Percentiles rank a stretch among this genome's conserved stretches.
These are phyloP conservation scores for Leptodactylus fuscus DNA, from an alignment of 2,113 vertebrate genomes.

Conservation along the genomic window DNA sequence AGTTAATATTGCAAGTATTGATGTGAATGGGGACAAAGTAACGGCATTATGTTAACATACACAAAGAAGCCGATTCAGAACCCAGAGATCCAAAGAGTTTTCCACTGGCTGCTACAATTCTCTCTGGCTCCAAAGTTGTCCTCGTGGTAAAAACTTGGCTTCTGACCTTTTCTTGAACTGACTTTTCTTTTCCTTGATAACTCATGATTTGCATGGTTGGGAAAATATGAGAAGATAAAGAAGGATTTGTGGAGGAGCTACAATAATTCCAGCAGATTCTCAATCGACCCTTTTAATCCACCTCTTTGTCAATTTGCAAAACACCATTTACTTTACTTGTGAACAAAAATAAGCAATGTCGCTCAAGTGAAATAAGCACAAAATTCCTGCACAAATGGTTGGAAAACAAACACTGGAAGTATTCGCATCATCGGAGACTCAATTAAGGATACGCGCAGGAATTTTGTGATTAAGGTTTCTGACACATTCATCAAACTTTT, in stretches of 20 bases:
- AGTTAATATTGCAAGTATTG: conserved; percentile 2
- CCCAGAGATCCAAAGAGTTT: background rate
- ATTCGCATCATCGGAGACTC: background rate
- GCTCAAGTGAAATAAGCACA: conserved; percentile 3
- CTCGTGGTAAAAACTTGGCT: conserved; percentile 1
- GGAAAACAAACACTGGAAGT: conserved; percentile 41
- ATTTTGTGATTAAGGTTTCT: background rate
- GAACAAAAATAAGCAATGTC: conserved; percentile 27
- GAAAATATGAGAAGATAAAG: conserved; percentile 41
- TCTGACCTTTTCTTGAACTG: conserved; percentile 39
- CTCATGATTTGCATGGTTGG: conserved; percentile 30
- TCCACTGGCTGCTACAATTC: background rate
- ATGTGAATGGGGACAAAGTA: conserved; percentile 31
- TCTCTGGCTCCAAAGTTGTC: conserved; percentile 10
- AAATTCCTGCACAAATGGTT: conserved; percentile 21
- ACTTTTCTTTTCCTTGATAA: conserved; percentile 33
- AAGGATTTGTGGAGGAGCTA: conserved; percentile 38
- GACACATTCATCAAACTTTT: background rate
- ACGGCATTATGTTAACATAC: background rate
- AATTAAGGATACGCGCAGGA: background rate
- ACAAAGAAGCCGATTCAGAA: conserved; percentile 47
- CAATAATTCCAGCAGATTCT: conserved; percentile 19
- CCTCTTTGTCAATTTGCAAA: conserved; percentile 36
- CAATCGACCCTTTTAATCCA: conserved; percentile 32
- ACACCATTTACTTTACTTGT: conserved; percentile 6